These are phyloP conservation scores for Anhinga rufa DNA, from an alignment of 2,113 vertebrate genomes.

Conservation along the genomic window DNA sequence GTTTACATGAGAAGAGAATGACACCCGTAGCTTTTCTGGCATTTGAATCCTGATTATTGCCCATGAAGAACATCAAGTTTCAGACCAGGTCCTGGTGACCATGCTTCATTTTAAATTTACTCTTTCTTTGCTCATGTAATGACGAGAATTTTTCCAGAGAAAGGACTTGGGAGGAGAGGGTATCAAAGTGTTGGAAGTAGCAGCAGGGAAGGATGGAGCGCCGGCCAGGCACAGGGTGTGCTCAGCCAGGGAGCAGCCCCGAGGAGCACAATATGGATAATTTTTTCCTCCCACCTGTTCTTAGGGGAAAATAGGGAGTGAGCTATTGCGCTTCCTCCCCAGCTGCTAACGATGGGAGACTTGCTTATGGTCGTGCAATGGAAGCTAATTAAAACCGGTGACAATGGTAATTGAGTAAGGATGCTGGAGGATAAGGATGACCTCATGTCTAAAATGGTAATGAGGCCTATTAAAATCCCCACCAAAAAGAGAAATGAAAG, in stretches of 20 bases:
- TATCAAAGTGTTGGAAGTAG: background rate
- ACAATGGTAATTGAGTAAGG: slow-evolving; percentile 55
- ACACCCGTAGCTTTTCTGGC: background rate
- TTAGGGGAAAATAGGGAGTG: background rate
- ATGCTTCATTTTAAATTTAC: background rate
- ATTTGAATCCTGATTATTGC: background rate
- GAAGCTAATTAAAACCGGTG: slow-evolving; percentile 54
- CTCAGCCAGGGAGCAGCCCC: background rate
- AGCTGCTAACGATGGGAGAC: background rate
- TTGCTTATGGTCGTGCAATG: slow-evolving; percentile 7
- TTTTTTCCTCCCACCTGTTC: background rate
- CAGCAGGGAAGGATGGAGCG: background rate
- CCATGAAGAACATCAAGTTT: background rate
- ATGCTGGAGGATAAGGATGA: slow-evolving; percentile 58
- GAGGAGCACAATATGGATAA: background rate
- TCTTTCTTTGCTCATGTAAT: background rate
- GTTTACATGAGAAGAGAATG: rapidly evolving
- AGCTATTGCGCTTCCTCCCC: background rate
- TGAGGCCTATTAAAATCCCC: slow-evolving; percentile 47
- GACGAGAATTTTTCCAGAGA: background rate
- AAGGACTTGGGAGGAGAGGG: background rate
- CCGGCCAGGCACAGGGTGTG: rapidly evolving
- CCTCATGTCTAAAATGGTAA: slow-evolving; percentile 67
- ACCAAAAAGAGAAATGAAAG: background rate
- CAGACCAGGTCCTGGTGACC: background rate